phyloP scores from a whole-genome alignment of 2,888 invertebrate species.

The Trissonchulus sp. region DNA sequence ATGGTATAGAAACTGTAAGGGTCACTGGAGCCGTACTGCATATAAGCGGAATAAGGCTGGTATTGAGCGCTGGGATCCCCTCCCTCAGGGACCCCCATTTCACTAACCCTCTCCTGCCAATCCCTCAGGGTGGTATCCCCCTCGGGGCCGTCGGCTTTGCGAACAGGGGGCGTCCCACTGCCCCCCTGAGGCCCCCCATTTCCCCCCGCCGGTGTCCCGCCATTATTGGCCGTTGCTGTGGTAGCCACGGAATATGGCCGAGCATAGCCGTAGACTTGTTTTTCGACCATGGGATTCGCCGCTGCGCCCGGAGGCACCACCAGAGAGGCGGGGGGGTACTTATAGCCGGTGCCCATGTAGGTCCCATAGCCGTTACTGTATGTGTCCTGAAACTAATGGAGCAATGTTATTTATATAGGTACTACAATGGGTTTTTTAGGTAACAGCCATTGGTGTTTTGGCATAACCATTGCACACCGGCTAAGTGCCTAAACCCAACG shows the following conservation, averaged over 20 bases:
- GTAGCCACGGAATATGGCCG: constrained; percentile 41
- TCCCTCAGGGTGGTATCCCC: not conserved
- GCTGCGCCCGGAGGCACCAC: not conserved
- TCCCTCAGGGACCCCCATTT: not conserved
- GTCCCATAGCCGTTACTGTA: constrained; percentile 17
- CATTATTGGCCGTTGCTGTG: constrained; percentile 33
- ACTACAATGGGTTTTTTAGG: too few species aligned
- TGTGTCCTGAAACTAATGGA: not conserved
- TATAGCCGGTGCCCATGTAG: not conserved
- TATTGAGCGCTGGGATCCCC: not conserved
- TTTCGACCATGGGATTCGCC: not conserved
- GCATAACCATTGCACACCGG: too few species aligned
- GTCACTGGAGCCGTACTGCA: constrained; percentile 49
- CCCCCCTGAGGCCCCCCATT: too few species aligned
- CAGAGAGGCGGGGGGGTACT: not conserved
- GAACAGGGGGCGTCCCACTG: not conserved
- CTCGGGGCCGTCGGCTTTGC: not conserved
- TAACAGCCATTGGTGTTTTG: too few species aligned
- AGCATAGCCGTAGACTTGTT: not conserved
- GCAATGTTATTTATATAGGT: too few species aligned
- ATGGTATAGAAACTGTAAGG: constrained; percentile 48
- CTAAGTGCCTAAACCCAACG: too few species aligned
- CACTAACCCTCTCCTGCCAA: not conserved
- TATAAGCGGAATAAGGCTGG: constrained; percentile 37
- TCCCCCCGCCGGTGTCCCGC: constrained; percentile 27